Evolutionary conservation across 2,888 invertebrate species (phyloP).

Genomic region (Sceliomorpha sp.): DNA sequence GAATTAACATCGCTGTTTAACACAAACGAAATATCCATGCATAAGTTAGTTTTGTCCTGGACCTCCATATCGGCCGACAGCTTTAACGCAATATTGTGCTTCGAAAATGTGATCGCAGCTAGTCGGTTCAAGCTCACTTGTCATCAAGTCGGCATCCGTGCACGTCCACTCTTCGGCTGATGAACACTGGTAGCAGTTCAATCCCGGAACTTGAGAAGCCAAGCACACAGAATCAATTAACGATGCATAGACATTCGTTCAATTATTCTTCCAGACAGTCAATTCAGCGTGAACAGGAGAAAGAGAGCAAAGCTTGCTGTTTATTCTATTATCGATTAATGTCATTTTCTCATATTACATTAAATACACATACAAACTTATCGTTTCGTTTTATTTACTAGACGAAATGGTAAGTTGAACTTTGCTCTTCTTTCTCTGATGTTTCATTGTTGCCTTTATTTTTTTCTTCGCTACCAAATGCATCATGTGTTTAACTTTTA

Average conservation of each 20-base stretch:
- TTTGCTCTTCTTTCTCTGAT: too few relatives aligned
- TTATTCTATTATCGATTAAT: too few relatives aligned
- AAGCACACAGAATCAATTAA: constrained; percentile 26
- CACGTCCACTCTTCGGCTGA: constrained; percentile 83
- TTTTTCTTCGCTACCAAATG: too few relatives aligned
- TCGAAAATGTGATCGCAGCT: constrained; percentile 88
- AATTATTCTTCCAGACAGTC: constrained; percentile 5
- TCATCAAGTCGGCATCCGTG: constrained; percentile 86
- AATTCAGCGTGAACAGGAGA: too few relatives aligned
- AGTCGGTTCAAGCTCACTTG: constrained; percentile 83
- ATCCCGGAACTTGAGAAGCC: constrained; percentile 65
- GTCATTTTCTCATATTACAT: background rate
- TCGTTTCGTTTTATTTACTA: too few relatives aligned
- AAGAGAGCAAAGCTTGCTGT: too few relatives aligned
- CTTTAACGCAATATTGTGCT: constrained; percentile 92
- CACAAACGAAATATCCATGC: constrained; percentile 3
- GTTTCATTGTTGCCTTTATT: too few relatives aligned
- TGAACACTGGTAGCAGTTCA: constrained; percentile 90
- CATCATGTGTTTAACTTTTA: too few relatives aligned
- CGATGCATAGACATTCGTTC: too few relatives aligned
- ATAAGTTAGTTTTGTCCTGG: constrained; percentile 31
- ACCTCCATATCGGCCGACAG: constrained; percentile 79
- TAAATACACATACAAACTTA: background rate
- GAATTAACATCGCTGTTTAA: too few relatives aligned
- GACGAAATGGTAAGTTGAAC: too few relatives aligned